Conservation (phyloP, 2,113 vertebrate species). For the Glareola pratincola region DNA sequence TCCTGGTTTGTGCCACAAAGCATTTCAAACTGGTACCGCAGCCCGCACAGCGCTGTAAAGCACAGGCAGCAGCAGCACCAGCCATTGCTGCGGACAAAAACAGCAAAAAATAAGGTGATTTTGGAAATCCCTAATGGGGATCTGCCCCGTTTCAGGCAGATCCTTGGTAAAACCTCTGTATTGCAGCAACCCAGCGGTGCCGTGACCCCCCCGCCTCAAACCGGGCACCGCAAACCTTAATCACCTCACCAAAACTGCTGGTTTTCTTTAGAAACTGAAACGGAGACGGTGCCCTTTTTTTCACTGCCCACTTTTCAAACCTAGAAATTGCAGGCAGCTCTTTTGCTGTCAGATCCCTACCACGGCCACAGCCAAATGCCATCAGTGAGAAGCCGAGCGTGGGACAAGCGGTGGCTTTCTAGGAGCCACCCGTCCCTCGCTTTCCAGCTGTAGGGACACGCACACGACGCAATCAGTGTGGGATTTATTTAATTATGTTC, state of each 20-base stretch:
- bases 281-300: accelerated
- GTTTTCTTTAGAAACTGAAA: neutral
- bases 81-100: neutral
- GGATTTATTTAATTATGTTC: neutral
- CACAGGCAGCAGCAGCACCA: neutral
- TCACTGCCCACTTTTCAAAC: neutral
- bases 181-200: accelerated
- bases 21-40: accelerated
- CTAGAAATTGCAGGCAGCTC: neutral
- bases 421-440: neutral
- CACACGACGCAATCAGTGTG: neutral
- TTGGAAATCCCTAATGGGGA: accelerated
- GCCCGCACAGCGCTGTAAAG: accelerated
- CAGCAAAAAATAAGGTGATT: neutral
- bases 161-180: neutral
- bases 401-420: neutral
- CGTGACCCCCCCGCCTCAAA: neutral
- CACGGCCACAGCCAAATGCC: accelerated
- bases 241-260: neutral
- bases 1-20: accelerated
- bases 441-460: neutral
- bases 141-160: accelerated
- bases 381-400: neutral
- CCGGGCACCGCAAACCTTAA: neutral
- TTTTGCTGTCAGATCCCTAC: neutral